Evolutionary conservation across 2,888 invertebrate species (phyloP), one percentile per base, ranked within the genome.

Genomic region (Conus canariensis): DNA sequence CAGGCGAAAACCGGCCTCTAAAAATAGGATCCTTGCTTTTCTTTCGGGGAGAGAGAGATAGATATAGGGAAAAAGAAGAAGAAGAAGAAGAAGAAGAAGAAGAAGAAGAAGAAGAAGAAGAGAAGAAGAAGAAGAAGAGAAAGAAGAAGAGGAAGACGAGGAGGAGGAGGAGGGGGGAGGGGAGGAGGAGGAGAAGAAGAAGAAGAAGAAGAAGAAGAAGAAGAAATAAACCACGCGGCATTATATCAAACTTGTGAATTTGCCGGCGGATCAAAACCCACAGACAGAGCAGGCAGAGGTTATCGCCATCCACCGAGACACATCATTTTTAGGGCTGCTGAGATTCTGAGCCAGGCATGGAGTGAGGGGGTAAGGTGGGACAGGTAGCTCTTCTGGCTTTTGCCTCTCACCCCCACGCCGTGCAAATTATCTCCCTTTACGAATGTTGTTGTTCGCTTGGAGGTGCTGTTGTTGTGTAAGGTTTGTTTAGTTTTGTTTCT

Each of bases 21-120:
- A 87, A 87, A 87, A 87, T 87, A 87, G 87, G 74, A 22, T 56
- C 7, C 56, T 74, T 58, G 74, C 74, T 67, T 87, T 56, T 87
- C 58, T 45, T 87, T 10, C 4, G 74, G 1, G 64, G 64, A 64
- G 10, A 64, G 12, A 64, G 64, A 64, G 12, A 25, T 67, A 70
- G 8, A 74, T n/a, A 74, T 22, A 70, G 70, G 70, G 8, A n/a
- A 22, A n/a, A 10, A 74, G n/a, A 22, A 10, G 64, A 16, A 64
- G 10, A 64, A 7, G 6, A 22, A 7, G 22, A 70, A 19, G 25
- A 25, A 64, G n/a, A 25, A 22, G 60, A 25, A 30, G 19, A 30
- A 87, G 16, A 87, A 7, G 22, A 22, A 1, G 22, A 22, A 7
- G 19, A 14, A 1, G 7, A 70, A 5, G 6, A 22, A 16, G 8